Base-by-base conservation (phyloP, 2,888 invertebrate species). In the Pediacus dermestoides region DNA sequence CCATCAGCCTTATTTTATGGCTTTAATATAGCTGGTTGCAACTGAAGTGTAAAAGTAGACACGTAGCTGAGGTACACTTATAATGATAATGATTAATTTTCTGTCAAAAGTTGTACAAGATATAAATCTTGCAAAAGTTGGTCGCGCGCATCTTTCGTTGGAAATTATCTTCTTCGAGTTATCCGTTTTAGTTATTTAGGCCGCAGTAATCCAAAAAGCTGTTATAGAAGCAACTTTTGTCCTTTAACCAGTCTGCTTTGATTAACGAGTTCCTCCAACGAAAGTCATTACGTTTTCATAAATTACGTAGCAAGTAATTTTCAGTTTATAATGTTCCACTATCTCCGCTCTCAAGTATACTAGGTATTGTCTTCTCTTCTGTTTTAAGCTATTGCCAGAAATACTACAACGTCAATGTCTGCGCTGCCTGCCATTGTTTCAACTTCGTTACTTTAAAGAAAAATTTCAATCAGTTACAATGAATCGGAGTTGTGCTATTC, bases 261-360 rank as follows among this genome's bases (percentile, higher is more conserved):
- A 64, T 64, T 63, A 64, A 64, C 62, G 63, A 62, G 57, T 46
- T 53, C 50, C 53, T 50, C 52, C 53, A 46, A 52, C 49, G 55
- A 56, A 55, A 61, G 58, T 62, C 61, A 60, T 62, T 63, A 60
- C 55, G 59, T 61, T 60, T 59, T 60, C 58, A 59, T 62, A 62
- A 63, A 61, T 61, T 60, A 61, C 56, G 55, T 50, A 57, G 44
- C 45, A 46, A 52, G 50, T 53, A 57, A 57, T 59, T 58, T 55
- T 53, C 57, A 47, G 48, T 56, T 56, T 48, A 55, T 53, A 53
- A 56, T 42, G 50, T 39, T 39, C 37, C 38, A 50, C 41, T 46
- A 39, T 49, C 44, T 44, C 44, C 36, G 34, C 36, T 38, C 30
- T 30, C 16, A 25, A 13, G 18, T 23, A 16, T 22, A 42, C 33